A percentile compares a stretch with the other conserved stretches of the same genome.
Evolutionary conservation across 1,140 invertebrate genomes (phyloP).

Genomic region (Lepidurus apus): DNA sequence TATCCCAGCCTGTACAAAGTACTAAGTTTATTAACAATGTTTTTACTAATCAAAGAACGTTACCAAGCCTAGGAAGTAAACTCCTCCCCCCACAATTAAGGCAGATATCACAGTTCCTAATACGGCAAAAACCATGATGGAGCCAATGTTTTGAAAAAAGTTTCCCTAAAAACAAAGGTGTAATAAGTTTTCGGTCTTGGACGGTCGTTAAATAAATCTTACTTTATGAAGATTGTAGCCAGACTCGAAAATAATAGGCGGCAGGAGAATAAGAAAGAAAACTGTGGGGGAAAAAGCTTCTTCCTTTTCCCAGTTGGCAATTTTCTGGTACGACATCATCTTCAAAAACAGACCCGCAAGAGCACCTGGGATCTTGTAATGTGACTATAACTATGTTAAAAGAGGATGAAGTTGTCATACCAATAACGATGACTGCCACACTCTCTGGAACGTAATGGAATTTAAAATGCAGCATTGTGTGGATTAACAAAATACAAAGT

Average conservation of each 20-base stretch:
- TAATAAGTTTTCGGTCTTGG: neutral
- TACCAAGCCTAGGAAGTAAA: slow-evolving; percentile 86
- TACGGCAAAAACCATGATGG: slow-evolving; percentile 86
- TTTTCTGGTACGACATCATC: slow-evolving; percentile 74
- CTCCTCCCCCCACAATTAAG: slow-evolving; percentile 84
- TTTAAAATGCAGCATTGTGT: slow-evolving; percentile 88
- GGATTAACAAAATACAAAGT: slow-evolving; percentile 86
- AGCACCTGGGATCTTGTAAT: slow-evolving; percentile 56
- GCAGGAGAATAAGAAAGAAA: slow-evolving; percentile 93
- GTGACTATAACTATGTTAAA: neutral
- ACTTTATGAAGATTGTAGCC: slow-evolving; percentile 97
- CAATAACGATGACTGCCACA: slow-evolving; percentile 91
- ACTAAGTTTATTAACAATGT: neutral
- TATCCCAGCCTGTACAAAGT: slow-evolving; percentile 50
- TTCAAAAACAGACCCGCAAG: slow-evolving; percentile 87
- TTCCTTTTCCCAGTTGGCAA: slow-evolving; percentile 88
- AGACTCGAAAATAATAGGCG: slow-evolving; percentile 98
- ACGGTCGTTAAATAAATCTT: slow-evolving; percentile 24
- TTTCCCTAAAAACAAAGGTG: slow-evolving; percentile 58
- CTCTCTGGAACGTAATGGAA: slow-evolving; percentile 96
- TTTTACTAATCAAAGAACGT: slow-evolving; percentile 17
- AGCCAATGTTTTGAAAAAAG: slow-evolving; percentile 97
- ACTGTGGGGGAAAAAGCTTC: slow-evolving; percentile 95
- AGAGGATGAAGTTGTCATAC: slow-evolving; percentile 42
- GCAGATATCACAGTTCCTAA: slow-evolving; percentile 94